Base-by-base conservation (phyloP, 2,888 invertebrate species). In the Drosophila maculinotata region DNA sequence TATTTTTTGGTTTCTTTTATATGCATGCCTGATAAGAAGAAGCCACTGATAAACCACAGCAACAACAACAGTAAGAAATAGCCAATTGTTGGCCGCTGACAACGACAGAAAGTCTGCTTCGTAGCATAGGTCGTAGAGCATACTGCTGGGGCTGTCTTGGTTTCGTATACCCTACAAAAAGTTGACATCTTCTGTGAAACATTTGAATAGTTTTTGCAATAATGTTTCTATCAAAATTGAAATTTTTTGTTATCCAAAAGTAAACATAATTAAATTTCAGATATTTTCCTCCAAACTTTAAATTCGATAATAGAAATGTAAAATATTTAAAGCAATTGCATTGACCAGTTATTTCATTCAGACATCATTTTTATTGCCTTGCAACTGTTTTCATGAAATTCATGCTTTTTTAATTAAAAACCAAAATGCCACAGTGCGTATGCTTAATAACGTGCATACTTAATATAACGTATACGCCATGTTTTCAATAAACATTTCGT, bases 61-160 rank as follows among this genome's bases (percentile, higher is more conserved):
- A 54, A 12, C 23, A 53, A 36, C 26, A 54, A 9, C 12, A 36
- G 15, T n/a, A 33, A 25, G 1, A 44, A 28, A 25, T 28, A 39
- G 8, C n/a, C 33, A 52, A 26, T 23, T 33, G 2, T 9, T 14
- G 12, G 41, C 36, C 48, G 35, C 23, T 23, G 30, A 17, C 54
- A 64, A 65, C 69, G 76, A 76, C 77, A 76, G 47, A 47, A 56
- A 52, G 76, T 76, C 76, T 76, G 41, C 38, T 6, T 14, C 42
- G 14, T 15, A 35, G 0, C 35, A 15, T 10, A 14, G n/a, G n/a
- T n/a, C n/a, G n/a, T n/a, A n/a, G 20, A 20, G 4, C 20, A 20
- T 20, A 20, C 4, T 2, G 20, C 20, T 20, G 7, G n/a, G 31
- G 31, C 2, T 12, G 12, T 33, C 14, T 31, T 12, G 12, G 6